phyloP scores from a whole-genome alignment of 2,113 vertebrate genomes.

The Cardinalis cardinalis region DNA sequence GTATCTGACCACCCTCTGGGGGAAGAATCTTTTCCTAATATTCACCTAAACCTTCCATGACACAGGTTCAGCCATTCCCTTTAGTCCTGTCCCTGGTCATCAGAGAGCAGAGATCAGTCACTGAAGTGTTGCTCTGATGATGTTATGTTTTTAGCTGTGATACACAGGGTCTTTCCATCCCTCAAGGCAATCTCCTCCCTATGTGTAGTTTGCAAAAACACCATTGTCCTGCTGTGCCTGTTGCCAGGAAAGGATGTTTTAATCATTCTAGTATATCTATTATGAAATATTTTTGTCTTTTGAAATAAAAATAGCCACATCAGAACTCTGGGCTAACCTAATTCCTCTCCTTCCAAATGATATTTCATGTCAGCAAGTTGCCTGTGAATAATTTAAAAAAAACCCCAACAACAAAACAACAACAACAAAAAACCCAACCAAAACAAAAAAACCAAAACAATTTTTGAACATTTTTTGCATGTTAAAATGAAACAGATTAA shows the following conservation, averaged over 20 bases:
- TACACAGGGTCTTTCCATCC: not conserved
- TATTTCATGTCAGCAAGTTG: not conserved
- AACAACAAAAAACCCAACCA: too few species aligned
- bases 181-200: not conserved
- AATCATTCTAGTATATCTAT: not conserved
- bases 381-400: not conserved
- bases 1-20: not conserved
- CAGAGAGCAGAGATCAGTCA: not conserved
- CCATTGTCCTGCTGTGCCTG: not conserved
- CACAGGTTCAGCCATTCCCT: not conserved
- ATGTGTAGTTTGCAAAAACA: not conserved
- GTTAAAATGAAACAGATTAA: not conserved
- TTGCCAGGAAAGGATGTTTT: slow-evolving; percentile 10
- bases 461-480: not conserved
- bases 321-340: not conserved
- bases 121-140: not conserved
- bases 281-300: slow-evolving; percentile 4
- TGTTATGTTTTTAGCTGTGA: not conserved
- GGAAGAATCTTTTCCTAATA: not conserved
- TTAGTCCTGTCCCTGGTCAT: not conserved
- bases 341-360: not conserved
- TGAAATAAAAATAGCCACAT: not conserved
- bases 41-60: not conserved
- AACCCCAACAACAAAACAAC: not conserved
- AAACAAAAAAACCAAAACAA: not conserved